Evolutionary conservation across 2,888 invertebrate species (phyloP), one percentile per base, ranked within the genome.

Genomic region (Siphonodentalium dalli): DNA sequence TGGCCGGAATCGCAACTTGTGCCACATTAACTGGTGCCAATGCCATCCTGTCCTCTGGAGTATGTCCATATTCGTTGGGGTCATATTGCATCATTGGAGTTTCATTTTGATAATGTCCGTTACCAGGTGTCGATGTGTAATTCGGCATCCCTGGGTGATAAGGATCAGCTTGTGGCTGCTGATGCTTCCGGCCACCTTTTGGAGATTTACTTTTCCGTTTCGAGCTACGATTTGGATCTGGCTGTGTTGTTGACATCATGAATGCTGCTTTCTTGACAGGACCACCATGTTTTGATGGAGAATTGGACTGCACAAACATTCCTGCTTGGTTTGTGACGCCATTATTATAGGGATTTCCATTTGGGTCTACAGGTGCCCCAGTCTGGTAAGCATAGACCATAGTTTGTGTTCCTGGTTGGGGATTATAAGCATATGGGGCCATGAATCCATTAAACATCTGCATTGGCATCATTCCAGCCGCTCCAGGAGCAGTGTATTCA

Each of bases 261-360:
- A 69, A 69, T 7, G 64, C 58, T 20, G 61, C 58, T 26, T 63
- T 61, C n/a, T 54, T 57, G n/a, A 65, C 58, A 4, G 61, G 60
- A 37, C 69, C 69, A 54, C 65, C 58, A 53, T 64, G 38, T 46
- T 68, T 61, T 54, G 71, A 61, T 49, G 61, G 24, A 26, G n/a
- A 26, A 15, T 38, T 61, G 31, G 63, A 59, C 45, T 74, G 69
- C 8, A 74, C 65, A 53, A 62, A 69, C 61, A 67, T 71, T 23
- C 69, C 68, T 1, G 71, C 72, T 33, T 71, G 68, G 8, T n/a
- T n/a, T n/a, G n/a, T n/a, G n/a, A n/a, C 9, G 24, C 42, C 9
- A n/a, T n/a, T 11, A 11, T 9, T 31, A n/a, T 31, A n/a, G 31
- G 31, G 9, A n/a, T n/a, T n/a, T n/a, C n/a, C n/a, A n/a, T n/a